Percentiles rank a stretch among this genome's conserved stretches.
Evolutionary conservation across 2,888 invertebrate genomes (phyloP).

Genomic region (Keiferia lycopersicella): DNA sequence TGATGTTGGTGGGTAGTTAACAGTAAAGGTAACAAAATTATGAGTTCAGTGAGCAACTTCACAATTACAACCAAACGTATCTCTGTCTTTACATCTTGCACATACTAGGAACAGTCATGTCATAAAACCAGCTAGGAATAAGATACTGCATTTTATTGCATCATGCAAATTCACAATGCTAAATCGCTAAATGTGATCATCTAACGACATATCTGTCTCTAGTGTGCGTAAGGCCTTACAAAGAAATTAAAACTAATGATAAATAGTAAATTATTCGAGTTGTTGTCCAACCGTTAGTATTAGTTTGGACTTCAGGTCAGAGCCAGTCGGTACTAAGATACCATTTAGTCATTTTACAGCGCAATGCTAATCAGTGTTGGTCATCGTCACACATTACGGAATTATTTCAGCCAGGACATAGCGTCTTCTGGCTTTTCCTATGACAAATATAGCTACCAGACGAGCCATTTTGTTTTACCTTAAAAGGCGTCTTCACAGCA

Average conservation of each 20-base stretch:
- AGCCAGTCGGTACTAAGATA: neutral
- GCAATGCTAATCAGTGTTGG: slow-evolving; percentile 5
- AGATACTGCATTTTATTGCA: neutral
- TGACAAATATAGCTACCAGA: neutral
- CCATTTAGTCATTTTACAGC: neutral
- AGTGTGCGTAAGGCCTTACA: slow-evolving; percentile 33
- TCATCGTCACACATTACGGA: neutral
- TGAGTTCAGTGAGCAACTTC: slow-evolving; percentile 49
- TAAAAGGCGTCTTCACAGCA: slow-evolving; percentile 22
- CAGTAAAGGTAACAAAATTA: slow-evolving; percentile 23
- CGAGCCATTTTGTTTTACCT: slow-evolving; percentile 14
- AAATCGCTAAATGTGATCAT: neutral
- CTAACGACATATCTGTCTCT: neutral
- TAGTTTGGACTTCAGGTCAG: slow-evolving; percentile 12
- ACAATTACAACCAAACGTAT: slow-evolving; percentile 45
- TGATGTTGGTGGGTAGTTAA: neutral
- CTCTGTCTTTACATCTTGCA: slow-evolving; percentile 32
- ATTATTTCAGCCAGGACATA: slow-evolving; percentile 2
- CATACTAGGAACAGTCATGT: neutral
- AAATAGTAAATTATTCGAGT: slow-evolving; percentile 68
- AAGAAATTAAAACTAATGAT: slow-evolving; percentile 46
- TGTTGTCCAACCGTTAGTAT: slow-evolving; percentile 41
- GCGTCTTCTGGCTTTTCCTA: slow-evolving; percentile 23
- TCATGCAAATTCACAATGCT: neutral
- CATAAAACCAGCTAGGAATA: neutral